phyloP scores from a whole-genome alignment of 2,888 invertebrate species.

The Polydrusus pterygomalis region DNA sequence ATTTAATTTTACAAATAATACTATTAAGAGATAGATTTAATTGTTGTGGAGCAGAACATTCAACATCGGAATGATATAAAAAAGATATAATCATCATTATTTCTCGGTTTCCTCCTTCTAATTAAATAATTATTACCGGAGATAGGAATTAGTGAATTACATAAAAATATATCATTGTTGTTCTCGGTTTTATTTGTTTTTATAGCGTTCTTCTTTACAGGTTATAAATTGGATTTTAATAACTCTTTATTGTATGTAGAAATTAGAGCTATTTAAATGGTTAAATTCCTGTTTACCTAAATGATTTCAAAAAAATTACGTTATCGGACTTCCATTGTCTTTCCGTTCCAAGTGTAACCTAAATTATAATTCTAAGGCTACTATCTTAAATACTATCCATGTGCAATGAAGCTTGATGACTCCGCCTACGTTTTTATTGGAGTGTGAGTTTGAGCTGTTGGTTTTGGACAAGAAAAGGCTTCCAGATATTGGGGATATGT shows the following conservation, averaged over 20 bases:
- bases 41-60: constrained; percentile 11
- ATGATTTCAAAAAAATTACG: no score
- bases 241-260: constrained; percentile 6
- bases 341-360: no score
- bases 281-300: no score
- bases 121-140: constrained; percentile 20
- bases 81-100: constrained; percentile 25
- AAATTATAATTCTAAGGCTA: no score
- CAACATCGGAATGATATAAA: constrained; percentile 17
- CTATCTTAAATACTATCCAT: no score
- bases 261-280: neutral
- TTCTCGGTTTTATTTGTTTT: constrained; percentile 31
- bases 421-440: no score
- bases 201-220: constrained; percentile 31
- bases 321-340: no score
- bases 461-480: no score
- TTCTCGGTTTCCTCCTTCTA: constrained; percentile 21
- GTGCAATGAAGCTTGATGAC: no score
- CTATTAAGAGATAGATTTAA: constrained; percentile 17
- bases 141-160: constrained; percentile 27
- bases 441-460: no score
- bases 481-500: no score
- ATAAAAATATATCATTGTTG: constrained; percentile 22
- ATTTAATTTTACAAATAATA: constrained; percentile 31
- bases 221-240: constrained; percentile 25